Base-by-base conservation (phyloP, 2,888 invertebrate genomes). In the Hedychridium roseum region DNA sequence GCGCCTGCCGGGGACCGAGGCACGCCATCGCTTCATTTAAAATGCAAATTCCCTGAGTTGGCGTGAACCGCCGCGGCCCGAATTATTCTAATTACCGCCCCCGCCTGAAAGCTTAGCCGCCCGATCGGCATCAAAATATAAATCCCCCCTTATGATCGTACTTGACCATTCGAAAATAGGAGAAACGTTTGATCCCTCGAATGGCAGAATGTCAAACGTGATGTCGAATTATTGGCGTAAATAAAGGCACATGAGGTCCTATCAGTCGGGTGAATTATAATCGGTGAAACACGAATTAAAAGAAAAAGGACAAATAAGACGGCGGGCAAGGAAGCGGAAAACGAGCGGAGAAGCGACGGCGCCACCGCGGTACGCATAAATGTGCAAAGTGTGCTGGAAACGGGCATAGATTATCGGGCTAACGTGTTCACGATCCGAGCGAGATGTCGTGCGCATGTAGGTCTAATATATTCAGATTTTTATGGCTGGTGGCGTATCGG, bases 11-110 rank as follows among this genome's bases (percentile, higher is more conserved):
- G 54, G 58, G 53, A 55, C 57, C 58, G 62, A 51, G 65, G 69
- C 78, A 78, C 78, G 78, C 78, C 68, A 78, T 77, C 71, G 76
- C 73, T 78, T 78, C 78, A 78, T 78, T 78, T 78, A 77, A 78
- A 78, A 78, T 78, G 78, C 78, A 76, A 78, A 78, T 78, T 74
- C 69, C 64, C 63, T 54, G 60, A 68, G 61, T 67, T 74, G 73
- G 74, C 75, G 74, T 74, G 72, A 73, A 74, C 73, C 70, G 64
- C 65, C 55, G 66, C 71, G 68, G 66, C 71, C 76, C 77, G 75
- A 76, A 76, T 78, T 76, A 76, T 77, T 76, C 75, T 75, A 78
- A 78, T 77, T 78, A 76, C 70, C 70, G 66, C 64, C 50, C 55
- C 30, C 59, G 61, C 51, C 57, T 65, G 65, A 69, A 74, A 68